Percentiles rank a stretch among this genome's conserved stretches.
Conservation (phyloP, 1,140 invertebrate species). For the Dreissena polymorpha region DNA sequence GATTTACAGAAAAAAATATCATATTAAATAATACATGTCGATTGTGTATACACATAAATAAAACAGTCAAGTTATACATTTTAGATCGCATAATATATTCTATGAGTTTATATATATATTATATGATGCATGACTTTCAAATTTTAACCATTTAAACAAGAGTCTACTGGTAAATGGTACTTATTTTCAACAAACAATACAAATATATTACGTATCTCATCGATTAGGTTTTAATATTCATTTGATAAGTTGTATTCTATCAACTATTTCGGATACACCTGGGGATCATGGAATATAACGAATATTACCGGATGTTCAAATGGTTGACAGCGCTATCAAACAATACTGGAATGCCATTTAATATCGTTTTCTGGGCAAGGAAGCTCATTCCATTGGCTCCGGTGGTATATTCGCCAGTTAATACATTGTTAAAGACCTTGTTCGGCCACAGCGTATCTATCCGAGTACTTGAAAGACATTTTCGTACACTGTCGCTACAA, state of each 20-base stretch:
- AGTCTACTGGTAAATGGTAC: no score
- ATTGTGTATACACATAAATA: no score
- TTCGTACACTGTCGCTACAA: not conserved
- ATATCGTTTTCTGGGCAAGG: not conserved
- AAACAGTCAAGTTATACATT: no score
- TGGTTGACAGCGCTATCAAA: not conserved
- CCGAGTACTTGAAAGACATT: not conserved
- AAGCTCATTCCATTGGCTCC: not conserved
- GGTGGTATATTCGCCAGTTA: not conserved
- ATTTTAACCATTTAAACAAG: no score
- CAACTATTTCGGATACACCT: not conserved
- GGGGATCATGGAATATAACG: constrained; percentile 1
- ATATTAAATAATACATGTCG: no score
- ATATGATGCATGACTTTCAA: no score
- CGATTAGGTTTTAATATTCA: no score
- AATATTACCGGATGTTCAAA: not conserved
- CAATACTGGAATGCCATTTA: not conserved
- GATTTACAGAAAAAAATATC: no score
- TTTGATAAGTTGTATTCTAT: not conserved
- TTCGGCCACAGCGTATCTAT: not conserved
- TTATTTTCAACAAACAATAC: no score
- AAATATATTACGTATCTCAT: no score
- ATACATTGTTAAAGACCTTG: not conserved
- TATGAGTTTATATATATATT: no score
- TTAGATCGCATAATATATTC: no score